Base-by-base conservation (phyloP, 2,113 vertebrate species). In the Acrocephalus arundinaceus region DNA sequence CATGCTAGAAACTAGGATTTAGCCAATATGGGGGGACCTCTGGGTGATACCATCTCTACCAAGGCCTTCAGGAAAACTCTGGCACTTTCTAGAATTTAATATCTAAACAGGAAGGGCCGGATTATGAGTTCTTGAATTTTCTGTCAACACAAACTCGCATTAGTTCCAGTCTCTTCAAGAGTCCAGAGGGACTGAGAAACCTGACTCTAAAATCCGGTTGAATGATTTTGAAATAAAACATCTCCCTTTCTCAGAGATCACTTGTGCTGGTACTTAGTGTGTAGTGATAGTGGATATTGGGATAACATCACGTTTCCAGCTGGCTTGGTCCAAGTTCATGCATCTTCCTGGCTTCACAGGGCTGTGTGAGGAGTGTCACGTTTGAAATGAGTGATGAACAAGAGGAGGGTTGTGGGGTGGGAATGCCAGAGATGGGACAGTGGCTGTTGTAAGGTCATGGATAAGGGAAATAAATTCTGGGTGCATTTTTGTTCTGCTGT, bases 1-100 rank as follows among this genome's bases (percentile, higher is more conserved):
- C 59, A 41, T 57, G 58, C 52, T 72, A 66, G 61, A 88, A 96
- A 86, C 13, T 62, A 66, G n/a, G 80, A 81, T 87, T 77, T 82
- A 75, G 51, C 57, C 68, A 68, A 15, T 45, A 49, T 16, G 17
- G 12, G 9, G 7, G 7, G 10, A 39, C 54, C 18, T 76, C 57
- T 84, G n/a, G 33, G 37, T 72, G 71, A 76, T 35, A 84, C 20
- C 61, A 88, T 35, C 51, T 81, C 43, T 25, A 13, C n/a, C 37
- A 88, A 81, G 55, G 62, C 66, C 35, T 87, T 89, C 59, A 74
- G 87, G 46, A 77, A 10, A 93, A 58, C 31, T 70, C 70, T 63
- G 5, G 13, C 45, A 45, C 15, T 80, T 86, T 20, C 74, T 43
- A 77, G 18, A 17, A 45, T 43, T 91, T 86, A 39, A 39, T 76